phyloP scores from a whole-genome alignment of 2,888 invertebrate genomes.

The Graphium colonna region DNA sequence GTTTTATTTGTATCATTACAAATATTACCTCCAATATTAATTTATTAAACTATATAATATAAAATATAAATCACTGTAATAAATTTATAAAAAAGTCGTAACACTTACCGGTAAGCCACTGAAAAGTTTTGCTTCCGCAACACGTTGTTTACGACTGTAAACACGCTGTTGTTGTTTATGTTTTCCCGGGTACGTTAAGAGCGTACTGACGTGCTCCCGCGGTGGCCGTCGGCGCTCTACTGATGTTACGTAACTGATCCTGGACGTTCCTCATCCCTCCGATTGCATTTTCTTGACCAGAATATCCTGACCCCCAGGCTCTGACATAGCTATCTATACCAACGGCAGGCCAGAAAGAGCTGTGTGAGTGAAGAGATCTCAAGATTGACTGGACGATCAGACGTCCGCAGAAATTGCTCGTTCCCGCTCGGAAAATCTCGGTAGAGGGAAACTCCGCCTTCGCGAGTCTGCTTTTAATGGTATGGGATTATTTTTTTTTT shows the following conservation, averaged over 20 bases:
- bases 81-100: no score
- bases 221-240: conserved; percentile 54
- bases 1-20: no score
- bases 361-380: conserved; percentile 29
- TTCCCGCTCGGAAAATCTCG: conserved; percentile 56
- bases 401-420: conserved; percentile 38
- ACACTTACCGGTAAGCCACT: conserved; percentile 36
- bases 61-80: no score
- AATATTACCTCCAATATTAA: no score
- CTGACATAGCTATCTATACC: conserved; percentile 13
- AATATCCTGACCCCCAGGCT: conserved; percentile 39
- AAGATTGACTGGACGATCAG: conserved; percentile 35
- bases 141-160: conserved; percentile 68
- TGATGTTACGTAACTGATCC: conserved; percentile 73
- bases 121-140: conserved; percentile 32
- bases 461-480: conserved; percentile 22
- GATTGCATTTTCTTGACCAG: conserved; percentile 52
- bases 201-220: conserved; percentile 47
- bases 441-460: conserved; percentile 56
- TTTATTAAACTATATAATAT: no score
- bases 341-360: conserved; percentile 5
- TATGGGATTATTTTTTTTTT: conserved; percentile 21
- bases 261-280: conserved; percentile 53
- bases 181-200: conserved; percentile 36
- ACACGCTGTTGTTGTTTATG: conserved; percentile 77